Evolutionary conservation across 2,888 invertebrate genomes (phyloP).

Genomic region (Plebejus argus): DNA sequence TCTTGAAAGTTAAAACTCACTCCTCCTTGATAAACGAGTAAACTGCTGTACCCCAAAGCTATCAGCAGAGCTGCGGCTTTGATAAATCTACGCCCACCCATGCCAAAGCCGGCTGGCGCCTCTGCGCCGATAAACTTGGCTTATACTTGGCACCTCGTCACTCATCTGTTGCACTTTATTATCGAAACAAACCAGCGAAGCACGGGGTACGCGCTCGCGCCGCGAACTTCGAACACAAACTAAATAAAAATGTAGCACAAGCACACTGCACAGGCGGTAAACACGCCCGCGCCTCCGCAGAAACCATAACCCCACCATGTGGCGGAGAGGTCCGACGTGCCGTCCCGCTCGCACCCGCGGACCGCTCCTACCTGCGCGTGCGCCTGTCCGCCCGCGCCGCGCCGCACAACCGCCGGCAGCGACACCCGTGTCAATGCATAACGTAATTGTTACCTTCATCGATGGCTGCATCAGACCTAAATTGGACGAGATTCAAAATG

Average conservation of each 20-base stretch:
- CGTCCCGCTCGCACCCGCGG: conserved; percentile 48
- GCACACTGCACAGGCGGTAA: conserved; percentile 60
- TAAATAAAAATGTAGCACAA: conserved; percentile 76
- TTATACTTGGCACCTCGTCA: conserved; percentile 63
- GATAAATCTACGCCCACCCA: conserved; percentile 73
- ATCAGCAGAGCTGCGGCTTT: conserved; percentile 76
- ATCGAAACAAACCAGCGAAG: conserved; percentile 65
- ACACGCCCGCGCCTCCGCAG: conserved; percentile 68
- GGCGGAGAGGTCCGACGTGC: conserved; percentile 56
- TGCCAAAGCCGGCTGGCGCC: conserved; percentile 66
- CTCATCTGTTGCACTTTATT: conserved; percentile 74
- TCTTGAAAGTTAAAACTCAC: conserved; percentile 75
- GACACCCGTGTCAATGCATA: conserved; percentile 75
- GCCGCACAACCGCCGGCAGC: conserved; percentile 65
- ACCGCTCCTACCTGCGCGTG: conserved; percentile 71
- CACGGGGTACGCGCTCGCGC: conserved; percentile 51
- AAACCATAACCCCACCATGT: conserved; percentile 67
- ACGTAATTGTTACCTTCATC: conserved; percentile 66
- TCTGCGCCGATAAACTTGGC: conserved; percentile 61
- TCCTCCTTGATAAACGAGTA: conserved; percentile 82
- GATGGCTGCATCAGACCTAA: conserved; percentile 47
- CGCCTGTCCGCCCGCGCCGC: conserved; percentile 65
- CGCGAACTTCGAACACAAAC: conserved; percentile 74
- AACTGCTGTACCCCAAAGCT: conserved; percentile 81
- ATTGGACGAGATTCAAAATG: conserved; percentile 30